A percentile compares a stretch with the other conserved stretches of the same genome.
Evolutionary conservation across 2,797 vertebrate genomes (phyloP).

Genomic region (Pangasius larnaudii): DNA sequence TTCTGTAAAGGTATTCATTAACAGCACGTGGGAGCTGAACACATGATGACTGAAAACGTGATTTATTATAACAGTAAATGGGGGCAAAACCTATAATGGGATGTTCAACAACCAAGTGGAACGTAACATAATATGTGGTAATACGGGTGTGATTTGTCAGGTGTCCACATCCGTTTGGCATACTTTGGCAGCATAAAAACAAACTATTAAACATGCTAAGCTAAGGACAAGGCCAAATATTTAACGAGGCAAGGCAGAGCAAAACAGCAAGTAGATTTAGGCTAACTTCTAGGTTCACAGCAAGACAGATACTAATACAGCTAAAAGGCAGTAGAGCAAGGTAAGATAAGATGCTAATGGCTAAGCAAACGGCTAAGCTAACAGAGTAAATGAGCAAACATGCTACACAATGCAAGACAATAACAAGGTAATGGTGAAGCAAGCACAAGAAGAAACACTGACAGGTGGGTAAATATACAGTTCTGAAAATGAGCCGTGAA

Average conservation of each 20-base stretch:
- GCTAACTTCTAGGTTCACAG: neutral
- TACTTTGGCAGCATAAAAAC: too few relatives aligned
- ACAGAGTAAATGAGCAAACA: neutral
- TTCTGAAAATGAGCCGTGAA: neutral
- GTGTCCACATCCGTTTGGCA: too few relatives aligned
- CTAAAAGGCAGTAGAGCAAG: neutral
- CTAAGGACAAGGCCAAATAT: neutral
- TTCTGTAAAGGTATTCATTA: neutral
- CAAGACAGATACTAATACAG: neutral
- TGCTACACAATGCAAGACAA: neutral
- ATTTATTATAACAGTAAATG: neutral
- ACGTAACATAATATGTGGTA: too few relatives aligned
- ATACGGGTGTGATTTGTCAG: neutral
- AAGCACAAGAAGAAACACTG: neutral
- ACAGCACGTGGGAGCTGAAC: neutral
- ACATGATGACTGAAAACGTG: neutral
- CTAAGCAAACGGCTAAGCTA: neutral
- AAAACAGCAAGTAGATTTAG: neutral
- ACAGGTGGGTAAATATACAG: neutral
- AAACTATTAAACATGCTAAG: neutral
- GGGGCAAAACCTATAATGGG: too few relatives aligned
- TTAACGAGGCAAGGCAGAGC: neutral
- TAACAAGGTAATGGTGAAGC: neutral
- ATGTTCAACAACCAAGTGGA: too few relatives aligned
- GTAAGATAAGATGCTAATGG: neutral